Percentiles rank a stretch among this genome's conserved stretches.
These are phyloP conservation scores for Aegypius monachus DNA, from an alignment of 2,113 vertebrate species.

Conservation along the genomic window DNA sequence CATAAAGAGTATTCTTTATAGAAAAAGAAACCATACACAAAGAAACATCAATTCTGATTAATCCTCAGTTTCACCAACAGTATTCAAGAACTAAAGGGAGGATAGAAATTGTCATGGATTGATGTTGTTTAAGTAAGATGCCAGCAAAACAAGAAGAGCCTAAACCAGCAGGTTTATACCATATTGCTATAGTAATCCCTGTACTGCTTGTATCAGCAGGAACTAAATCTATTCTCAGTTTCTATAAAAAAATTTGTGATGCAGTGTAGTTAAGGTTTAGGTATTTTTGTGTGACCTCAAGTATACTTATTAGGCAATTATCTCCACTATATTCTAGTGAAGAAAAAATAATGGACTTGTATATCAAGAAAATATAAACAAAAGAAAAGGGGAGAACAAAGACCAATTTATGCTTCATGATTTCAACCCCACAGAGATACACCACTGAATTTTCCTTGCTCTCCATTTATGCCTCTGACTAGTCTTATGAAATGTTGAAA, in stretches of 20 bases:
- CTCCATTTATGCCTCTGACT: not conserved
- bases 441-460: not conserved
- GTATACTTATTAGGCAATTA: not conserved
- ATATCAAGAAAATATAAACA: not conserved
- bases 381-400: not conserved
- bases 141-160: not conserved
- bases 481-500: not conserved
- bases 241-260: not conserved
- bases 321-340: not conserved
- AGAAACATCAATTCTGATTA: not conserved
- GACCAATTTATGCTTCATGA: not conserved
- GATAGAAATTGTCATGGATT: not conserved
- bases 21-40: not conserved
- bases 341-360: not conserved
- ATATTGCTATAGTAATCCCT: not conserved
- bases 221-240: not conserved
- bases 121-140: not conserved
- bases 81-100: not conserved
- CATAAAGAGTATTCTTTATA: not conserved
- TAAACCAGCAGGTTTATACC: not conserved
- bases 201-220: not conserved
- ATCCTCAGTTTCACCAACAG: not conserved
- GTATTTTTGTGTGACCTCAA: not conserved
- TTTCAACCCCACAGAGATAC: not conserved
- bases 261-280: not conserved